Evolutionary conservation across 2,797 vertebrate species (phyloP).

Genomic region (Scarus forsteni): DNA sequence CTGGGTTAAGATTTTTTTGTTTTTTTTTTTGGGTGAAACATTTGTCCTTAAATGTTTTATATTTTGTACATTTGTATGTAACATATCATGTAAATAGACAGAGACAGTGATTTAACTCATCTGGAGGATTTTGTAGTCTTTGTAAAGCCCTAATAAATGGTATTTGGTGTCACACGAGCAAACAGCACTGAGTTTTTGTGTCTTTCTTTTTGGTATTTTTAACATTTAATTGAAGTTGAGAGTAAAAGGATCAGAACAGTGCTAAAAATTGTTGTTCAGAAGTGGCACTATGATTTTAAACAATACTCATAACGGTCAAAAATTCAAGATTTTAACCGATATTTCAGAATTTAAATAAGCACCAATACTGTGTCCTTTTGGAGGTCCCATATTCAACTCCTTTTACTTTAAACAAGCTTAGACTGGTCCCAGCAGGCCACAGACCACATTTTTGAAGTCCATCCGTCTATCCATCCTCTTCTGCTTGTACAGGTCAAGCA

Average conservation of each 20-base stretch:
- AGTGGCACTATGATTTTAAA: too few species aligned
- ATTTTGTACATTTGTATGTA: slow-evolving; percentile 99
- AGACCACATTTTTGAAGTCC: too few species aligned
- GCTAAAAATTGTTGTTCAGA: too few species aligned
- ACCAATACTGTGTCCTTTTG: too few species aligned
- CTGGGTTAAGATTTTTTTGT: slow-evolving; percentile 87
- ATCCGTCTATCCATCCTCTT: too few species aligned
- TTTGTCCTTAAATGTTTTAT: slow-evolving; percentile 99
- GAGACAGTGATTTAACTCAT: slow-evolving; percentile 99
- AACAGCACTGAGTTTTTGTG: slow-evolving; percentile 75
- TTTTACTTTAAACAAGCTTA: too few species aligned
- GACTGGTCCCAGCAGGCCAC: too few species aligned
- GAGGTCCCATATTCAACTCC: too few species aligned
- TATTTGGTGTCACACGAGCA: slow-evolving; percentile 97
- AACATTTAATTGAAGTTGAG: not conserved
- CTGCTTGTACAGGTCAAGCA: too few species aligned
- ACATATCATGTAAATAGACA: slow-evolving; percentile 99
- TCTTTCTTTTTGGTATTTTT: not conserved
- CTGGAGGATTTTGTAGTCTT: slow-evolving; percentile 99
- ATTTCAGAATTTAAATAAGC: too few species aligned
- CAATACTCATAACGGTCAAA: too few species aligned
- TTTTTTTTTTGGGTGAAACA: slow-evolving; percentile 92
- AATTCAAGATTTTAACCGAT: too few species aligned
- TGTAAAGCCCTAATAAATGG: slow-evolving; percentile 99
- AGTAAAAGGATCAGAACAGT: not conserved